Percentiles rank a stretch among this genome's conserved stretches.
Evolutionary conservation across 64 coral and sea anemone genomes (phyloP).

Genomic region (Actinia tenebrosa): DNA sequence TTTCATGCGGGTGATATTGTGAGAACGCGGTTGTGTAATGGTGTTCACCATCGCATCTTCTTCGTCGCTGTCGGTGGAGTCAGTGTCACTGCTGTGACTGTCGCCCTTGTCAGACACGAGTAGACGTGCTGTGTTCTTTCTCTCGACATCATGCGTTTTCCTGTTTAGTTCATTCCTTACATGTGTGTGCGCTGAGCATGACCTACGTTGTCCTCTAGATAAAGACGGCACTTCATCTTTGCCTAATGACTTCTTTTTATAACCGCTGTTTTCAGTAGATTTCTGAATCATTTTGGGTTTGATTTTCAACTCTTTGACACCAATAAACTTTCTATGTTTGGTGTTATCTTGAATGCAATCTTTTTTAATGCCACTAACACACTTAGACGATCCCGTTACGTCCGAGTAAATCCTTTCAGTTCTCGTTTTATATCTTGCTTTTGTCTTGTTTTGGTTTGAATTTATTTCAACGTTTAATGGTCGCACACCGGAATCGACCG

Average conservation of each 20-base stretch:
- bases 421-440: background rate
- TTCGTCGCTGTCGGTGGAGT: background rate
- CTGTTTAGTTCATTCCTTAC: background rate
- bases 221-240: background rate
- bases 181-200: background rate
- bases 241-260: background rate
- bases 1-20: background rate
- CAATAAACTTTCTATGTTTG: background rate
- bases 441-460: background rate
- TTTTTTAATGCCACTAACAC: background rate
- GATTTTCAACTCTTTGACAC: background rate
- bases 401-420: background rate
- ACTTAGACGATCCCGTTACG: background rate
- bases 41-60: background rate
- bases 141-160: background rate
- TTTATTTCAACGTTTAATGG: background rate
- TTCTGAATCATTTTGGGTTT: background rate
- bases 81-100: background rate
- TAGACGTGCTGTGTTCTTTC: background rate
- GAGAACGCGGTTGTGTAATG: background rate
- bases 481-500: background rate
- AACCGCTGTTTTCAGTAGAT: background rate
- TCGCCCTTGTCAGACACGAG: background rate
- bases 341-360: background rate
- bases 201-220: background rate